Evolutionary conservation across 2,888 invertebrate species (phyloP).

Genomic region (Scaptodrosophila latifasciaeformis): DNA sequence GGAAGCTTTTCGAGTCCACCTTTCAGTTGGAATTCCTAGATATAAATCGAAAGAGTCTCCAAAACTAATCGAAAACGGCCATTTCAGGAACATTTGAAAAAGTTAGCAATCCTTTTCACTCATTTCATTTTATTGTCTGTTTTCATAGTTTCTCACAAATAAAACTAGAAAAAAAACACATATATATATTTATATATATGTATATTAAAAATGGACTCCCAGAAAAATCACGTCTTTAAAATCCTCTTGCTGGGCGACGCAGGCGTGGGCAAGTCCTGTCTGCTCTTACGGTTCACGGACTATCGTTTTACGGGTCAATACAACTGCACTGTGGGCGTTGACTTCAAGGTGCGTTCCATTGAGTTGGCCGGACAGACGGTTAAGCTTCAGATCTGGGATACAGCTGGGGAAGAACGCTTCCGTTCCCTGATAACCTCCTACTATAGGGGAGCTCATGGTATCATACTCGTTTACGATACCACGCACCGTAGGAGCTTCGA

Average conservation of each 20-base stretch:
- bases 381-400: slow-evolving; percentile 96
- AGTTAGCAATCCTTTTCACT: too few species aligned
- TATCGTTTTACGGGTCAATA: slow-evolving; percentile 99
- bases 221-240: slow-evolving; percentile 80
- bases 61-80: too few species aligned
- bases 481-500: slow-evolving; percentile 98
- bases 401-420: slow-evolving; percentile 95
- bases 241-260: slow-evolving; percentile 98
- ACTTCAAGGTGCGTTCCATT: slow-evolving; percentile 98
- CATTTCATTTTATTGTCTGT: too few species aligned
- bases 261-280: slow-evolving; percentile 97
- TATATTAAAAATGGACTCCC: too few species aligned
- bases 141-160: too few species aligned
- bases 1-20: too few species aligned
- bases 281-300: slow-evolving; percentile 98
- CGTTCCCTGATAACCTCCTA: slow-evolving; percentile 96
- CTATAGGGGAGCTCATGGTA: slow-evolving; percentile 97
- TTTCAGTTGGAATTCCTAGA: too few species aligned
- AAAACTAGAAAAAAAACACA: too few species aligned
- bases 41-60: too few species aligned
- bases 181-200: too few species aligned
- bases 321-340: slow-evolving; percentile 98
- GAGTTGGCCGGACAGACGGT: slow-evolving; percentile 98
- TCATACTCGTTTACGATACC: slow-evolving; percentile 98
- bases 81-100: too few species aligned